phyloP scores from a whole-genome alignment of 2,113 vertebrate genomes.

The Nothocercus julius region DNA sequence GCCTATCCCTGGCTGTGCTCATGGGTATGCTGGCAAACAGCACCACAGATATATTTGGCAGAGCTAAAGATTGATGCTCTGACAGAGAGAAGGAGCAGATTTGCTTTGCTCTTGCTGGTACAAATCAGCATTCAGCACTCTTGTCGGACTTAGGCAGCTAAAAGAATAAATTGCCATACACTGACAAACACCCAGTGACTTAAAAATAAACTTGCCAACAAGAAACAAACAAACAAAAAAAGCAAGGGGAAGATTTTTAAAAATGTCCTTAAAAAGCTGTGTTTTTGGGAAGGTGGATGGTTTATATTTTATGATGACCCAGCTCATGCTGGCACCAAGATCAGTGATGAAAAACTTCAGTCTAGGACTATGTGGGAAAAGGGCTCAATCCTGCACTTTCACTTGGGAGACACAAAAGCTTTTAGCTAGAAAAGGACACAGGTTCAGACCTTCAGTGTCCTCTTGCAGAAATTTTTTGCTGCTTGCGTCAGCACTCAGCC shows the following conservation, averaged over 20 bases:
- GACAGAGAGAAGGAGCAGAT: not conserved
- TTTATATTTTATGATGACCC: not conserved
- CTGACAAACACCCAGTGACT: not conserved
- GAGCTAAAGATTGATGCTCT: not conserved
- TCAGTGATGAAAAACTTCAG: not conserved
- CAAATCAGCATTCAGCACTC: not conserved
- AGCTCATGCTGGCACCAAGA: not conserved
- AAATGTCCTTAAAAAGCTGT: not conserved
- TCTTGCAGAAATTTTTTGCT: not conserved
- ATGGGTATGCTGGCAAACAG: conserved; percentile 25
- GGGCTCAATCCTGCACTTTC: not conserved
- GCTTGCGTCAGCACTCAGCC: not conserved
- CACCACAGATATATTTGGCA: not conserved
- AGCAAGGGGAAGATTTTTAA: not conserved
- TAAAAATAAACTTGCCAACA: not conserved
- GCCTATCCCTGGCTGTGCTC: conserved; percentile 10
- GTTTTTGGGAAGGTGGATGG: not conserved
- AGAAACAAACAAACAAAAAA: not conserved
- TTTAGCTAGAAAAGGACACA: not conserved
- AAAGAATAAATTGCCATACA: not conserved
- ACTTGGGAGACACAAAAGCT: not conserved
- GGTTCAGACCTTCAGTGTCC: not conserved
- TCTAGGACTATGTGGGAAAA: not conserved
- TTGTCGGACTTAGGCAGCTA: not conserved
- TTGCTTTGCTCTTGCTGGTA: not conserved